These are phyloP conservation scores for Acanthurus leucopareius DNA, from an alignment of 2,797 vertebrate species.

Conservation along the genomic window DNA sequence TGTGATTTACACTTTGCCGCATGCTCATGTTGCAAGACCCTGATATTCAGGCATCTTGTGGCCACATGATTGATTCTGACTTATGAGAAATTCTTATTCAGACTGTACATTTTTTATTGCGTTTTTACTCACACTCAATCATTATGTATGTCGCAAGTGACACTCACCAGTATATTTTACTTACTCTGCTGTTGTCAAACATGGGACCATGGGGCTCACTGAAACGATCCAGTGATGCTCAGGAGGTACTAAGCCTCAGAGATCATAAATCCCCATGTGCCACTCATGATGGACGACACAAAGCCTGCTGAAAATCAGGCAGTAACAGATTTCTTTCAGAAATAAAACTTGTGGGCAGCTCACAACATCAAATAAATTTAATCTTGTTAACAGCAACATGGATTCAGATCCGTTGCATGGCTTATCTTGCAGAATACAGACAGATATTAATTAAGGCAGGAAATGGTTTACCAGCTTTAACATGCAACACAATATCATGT, in stretches of 20 bases:
- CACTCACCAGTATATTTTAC: conserved; percentile 7
- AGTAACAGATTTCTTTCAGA: neutral
- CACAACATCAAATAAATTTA: neutral
- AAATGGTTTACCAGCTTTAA: neutral
- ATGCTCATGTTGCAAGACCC: conserved; percentile 24
- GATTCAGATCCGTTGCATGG: neutral
- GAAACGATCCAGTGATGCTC: conserved; percentile 10
- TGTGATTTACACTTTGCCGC: neutral
- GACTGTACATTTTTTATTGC: neutral
- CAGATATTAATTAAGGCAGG: neutral
- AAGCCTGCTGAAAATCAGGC: neutral
- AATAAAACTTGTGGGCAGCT: neutral
- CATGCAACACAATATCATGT: no score
- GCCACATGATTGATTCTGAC: conserved; percentile 11
- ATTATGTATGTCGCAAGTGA: neutral
- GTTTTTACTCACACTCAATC: neutral
- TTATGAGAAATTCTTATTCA: neutral
- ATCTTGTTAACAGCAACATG: neutral
- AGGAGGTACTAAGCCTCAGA: neutral
- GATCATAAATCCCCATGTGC: conserved; percentile 11
- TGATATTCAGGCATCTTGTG: conserved; percentile 26
- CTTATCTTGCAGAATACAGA: neutral
- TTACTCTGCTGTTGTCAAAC: conserved; percentile 2
- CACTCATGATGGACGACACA: conserved; percentile 7
- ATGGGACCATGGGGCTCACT: conserved; percentile 8